Conservation (phyloP, 2,888 invertebrate species). For the Papilio gigon region DNA sequence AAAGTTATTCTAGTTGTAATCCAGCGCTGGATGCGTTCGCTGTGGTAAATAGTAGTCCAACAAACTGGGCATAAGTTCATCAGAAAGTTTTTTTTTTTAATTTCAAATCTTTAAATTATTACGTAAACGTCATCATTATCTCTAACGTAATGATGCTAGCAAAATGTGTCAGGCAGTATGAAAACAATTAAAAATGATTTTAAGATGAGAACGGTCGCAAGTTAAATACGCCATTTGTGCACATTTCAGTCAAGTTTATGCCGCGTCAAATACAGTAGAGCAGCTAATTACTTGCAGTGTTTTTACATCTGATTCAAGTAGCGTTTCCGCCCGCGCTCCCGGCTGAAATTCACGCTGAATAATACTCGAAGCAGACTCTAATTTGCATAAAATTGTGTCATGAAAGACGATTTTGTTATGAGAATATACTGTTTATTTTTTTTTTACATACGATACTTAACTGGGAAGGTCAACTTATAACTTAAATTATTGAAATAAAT, state of each 20-base stretch:
- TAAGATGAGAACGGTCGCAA: neutral
- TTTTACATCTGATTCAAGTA: constrained; percentile 25
- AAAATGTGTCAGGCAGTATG: neutral
- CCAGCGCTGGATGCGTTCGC: too few species aligned
- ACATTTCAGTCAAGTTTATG: constrained; percentile 29
- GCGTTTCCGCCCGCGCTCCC: constrained; percentile 1
- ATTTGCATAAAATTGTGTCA: constrained; percentile 11
- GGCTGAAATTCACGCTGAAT: constrained; percentile 14
- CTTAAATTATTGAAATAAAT: neutral
- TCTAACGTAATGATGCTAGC: neutral
- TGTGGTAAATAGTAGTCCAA: too few species aligned
- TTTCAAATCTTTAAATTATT: too few species aligned
- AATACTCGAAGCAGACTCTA: constrained; percentile 4
- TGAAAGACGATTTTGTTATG: neutral
- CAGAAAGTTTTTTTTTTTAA: too few species aligned
- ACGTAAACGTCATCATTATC: too few species aligned
- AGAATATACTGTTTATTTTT: neutral
- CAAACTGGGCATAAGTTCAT: too few species aligned
- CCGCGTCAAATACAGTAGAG: constrained; percentile 21
- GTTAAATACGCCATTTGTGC: constrained; percentile 8
- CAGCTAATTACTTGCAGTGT: constrained; percentile 19
- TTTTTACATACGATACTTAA: neutral
- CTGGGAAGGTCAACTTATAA: neutral
- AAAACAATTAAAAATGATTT: neutral
- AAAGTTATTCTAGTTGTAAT: too few species aligned